Conservation (phyloP, 2,797 vertebrate genomes). For the Chloroceryle amazona region DNA sequence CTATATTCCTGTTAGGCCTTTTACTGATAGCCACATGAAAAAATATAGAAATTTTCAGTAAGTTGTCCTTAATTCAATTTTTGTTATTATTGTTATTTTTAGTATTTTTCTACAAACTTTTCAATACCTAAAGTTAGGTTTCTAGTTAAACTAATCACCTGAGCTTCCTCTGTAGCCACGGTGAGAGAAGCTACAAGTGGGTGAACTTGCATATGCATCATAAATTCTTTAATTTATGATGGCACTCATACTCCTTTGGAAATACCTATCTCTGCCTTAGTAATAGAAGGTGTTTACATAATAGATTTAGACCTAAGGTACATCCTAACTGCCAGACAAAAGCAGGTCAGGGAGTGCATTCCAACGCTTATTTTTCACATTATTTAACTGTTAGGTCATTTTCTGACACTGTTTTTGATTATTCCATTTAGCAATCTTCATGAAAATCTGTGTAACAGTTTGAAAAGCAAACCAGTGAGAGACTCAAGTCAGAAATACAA, state of each 20-base stretch:
- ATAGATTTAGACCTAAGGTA: background rate
- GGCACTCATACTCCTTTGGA: background rate
- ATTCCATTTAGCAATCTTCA: background rate
- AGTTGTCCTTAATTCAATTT: too few relatives aligned
- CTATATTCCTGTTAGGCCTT: background rate
- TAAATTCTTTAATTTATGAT: background rate
- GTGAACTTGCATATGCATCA: background rate
- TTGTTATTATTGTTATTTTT: too few relatives aligned
- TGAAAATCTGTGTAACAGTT: too few relatives aligned
- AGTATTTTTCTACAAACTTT: background rate
- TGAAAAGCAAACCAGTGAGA: too few relatives aligned
- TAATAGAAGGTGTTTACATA: background rate
- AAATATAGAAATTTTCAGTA: background rate
- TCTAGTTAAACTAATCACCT: background rate
- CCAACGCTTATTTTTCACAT: background rate
- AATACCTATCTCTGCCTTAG: background rate
- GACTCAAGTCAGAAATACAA: too few relatives aligned
- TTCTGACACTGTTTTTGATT: background rate
- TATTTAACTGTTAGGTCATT: background rate
- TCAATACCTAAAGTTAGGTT: background rate
- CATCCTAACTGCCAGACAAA: accelerated
- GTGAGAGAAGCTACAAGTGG: background rate
- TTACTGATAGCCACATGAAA: background rate
- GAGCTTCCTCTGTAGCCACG: background rate
- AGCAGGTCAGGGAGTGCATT: background rate